Evolutionary conservation across 2,113 vertebrate genomes (phyloP).

Genomic region (Acrocephalus arundinaceus): DNA sequence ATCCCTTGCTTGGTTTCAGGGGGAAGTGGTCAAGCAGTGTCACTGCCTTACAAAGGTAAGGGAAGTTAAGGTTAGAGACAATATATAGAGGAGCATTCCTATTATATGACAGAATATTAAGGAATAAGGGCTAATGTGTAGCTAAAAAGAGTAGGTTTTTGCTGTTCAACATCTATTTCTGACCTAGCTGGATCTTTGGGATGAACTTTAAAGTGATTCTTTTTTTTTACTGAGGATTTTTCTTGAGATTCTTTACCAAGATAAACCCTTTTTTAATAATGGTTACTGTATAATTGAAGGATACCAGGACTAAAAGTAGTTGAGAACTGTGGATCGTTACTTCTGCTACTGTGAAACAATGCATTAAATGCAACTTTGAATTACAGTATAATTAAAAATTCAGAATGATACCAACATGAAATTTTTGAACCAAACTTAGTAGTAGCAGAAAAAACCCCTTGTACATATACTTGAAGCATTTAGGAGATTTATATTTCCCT

Average conservation of each 20-base stretch:
- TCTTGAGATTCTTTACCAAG: neutral
- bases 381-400: neutral
- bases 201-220: neutral
- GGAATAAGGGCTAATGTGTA: neutral
- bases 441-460: neutral
- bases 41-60: neutral
- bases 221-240: neutral
- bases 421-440: conserved; percentile 6
- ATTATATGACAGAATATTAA: neutral
- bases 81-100: neutral
- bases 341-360: neutral
- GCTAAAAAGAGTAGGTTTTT: neutral
- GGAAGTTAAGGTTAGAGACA: neutral
- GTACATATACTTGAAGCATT: neutral
- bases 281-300: neutral
- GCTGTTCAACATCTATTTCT: neutral
- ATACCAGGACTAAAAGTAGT: neutral
- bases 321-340: neutral
- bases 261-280: neutral
- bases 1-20: neutral
- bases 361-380: neutral
- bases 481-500: neutral
- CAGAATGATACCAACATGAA: neutral
- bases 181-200: neutral
- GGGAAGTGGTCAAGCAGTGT: neutral